Evolutionary conservation across 1,140 invertebrate genomes (phyloP), one percentile per base, ranked within the genome.

Genomic region (Lepidurus apus): DNA sequence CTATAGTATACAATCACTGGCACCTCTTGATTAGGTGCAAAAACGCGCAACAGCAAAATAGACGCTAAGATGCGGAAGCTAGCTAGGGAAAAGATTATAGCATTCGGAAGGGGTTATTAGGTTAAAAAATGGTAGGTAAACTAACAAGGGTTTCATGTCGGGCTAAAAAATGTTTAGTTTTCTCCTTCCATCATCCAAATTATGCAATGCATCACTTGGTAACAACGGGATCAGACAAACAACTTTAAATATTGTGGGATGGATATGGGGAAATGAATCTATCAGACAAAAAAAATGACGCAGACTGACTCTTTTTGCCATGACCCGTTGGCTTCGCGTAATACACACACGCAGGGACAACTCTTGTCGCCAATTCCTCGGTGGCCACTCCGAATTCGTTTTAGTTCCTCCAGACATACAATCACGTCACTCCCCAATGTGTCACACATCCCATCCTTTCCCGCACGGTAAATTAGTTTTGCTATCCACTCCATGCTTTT

Each of bases 141-240:
- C 53, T 65, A 65, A 65, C 7, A 13, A 65, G 21, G 53, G 21
- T 21, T 21, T 21, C 9, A 17, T 4, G 53, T 17, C 21, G 53
- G 53, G 21, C 53, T 65, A 65, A 65, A 65, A 65, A 65, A 65
- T 65, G 53, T 65, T 65, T 65, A 65, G 53, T 65, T 65, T 47
- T 65, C 53, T 13, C 53, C 53, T 65, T 65, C 53, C 17, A 65
- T 65, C 34, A 65, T 65, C 53, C 53, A 65, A 65, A 65, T 65
- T 65, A 65, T 65, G 53, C 53, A 21, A 65, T 65, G 53, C 53
- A 65, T 65, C 53, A 65, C 53, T 65, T 65, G 53, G 53, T 21
- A 65, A 65, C 53, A 65, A 65, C 21, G 53, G 53, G 53, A 65
- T 17, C 6, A 21, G 13, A 65, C 53, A 65, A 65, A 17, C 17